Conservation (phyloP, 2,113 vertebrate genomes). For the Coptodon bakossiorum region DNA sequence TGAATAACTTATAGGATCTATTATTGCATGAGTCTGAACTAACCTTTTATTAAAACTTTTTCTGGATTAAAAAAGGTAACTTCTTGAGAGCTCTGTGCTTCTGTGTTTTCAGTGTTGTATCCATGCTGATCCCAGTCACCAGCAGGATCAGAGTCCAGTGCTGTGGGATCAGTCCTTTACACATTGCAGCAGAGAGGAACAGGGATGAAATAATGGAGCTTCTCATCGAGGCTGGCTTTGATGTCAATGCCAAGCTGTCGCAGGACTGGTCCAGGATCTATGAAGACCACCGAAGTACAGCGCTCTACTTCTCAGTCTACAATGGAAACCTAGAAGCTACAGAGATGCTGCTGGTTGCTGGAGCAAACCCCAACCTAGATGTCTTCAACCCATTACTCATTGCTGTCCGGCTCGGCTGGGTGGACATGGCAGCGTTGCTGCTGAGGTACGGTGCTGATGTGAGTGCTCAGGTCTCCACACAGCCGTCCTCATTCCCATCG, state of each 20-base stretch:
- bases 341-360: slow-evolving; percentile 77
- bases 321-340: slow-evolving; percentile 81
- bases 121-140: slow-evolving; percentile 80
- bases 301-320: slow-evolving; percentile 81
- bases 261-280: slow-evolving; percentile 75
- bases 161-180: slow-evolving; percentile 85
- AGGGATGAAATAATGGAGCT: slow-evolving; percentile 75
- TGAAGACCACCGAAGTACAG: slow-evolving; percentile 77
- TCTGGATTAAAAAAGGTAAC: background rate
- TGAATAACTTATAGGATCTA: background rate
- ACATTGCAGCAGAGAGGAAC: slow-evolving; percentile 82
- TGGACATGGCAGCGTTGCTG: slow-evolving; percentile 77
- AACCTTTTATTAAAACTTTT: background rate
- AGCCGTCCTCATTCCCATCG: slow-evolving; percentile 81
- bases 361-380: slow-evolving; percentile 84
- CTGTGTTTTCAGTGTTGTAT: slow-evolving; percentile 72
- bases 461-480: slow-evolving; percentile 76
- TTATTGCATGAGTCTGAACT: background rate
- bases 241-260: slow-evolving; percentile 76
- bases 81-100: background rate
- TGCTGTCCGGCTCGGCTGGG: slow-evolving; percentile 78
- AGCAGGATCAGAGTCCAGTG: slow-evolving; percentile 74
- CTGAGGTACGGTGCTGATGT: slow-evolving; percentile 81
- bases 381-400: slow-evolving; percentile 83
- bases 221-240: slow-evolving; percentile 76